Conservation (phyloP, 2,888 invertebrate genomes). For the Eudasyphora cyanicolor region DNA sequence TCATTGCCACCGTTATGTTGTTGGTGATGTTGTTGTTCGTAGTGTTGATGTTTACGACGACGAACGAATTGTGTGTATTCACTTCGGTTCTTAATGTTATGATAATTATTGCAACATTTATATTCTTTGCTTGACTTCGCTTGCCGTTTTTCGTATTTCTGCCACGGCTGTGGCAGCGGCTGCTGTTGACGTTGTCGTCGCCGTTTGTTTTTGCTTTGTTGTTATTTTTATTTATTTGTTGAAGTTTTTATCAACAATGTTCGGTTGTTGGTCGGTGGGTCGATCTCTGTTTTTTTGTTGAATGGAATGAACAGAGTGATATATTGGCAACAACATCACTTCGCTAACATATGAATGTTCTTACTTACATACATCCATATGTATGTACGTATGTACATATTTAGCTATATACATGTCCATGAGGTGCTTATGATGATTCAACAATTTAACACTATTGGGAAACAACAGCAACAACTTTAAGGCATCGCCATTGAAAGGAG, state of each 20-base stretch:
- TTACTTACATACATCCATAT: neutral
- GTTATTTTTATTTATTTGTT: constrained; percentile 20
- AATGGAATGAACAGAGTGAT: neutral
- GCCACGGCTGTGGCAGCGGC: too few relatives aligned
- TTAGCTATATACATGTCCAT: constrained; percentile 17
- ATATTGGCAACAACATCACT: neutral
- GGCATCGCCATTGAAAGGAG: neutral
- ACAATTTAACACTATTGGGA: neutral
- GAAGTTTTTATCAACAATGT: constrained; percentile 17
- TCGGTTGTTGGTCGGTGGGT: neutral
- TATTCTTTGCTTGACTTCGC: constrained; percentile 48
- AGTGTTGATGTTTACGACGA: constrained; percentile 7
- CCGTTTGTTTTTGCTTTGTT: neutral
- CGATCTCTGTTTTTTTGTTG: neutral
- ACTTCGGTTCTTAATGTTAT: constrained; percentile 44
- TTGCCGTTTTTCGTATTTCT: constrained; percentile 6
- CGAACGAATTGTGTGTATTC: too few relatives aligned
- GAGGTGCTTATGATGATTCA: constrained; percentile 5
- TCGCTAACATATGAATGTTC: neutral
- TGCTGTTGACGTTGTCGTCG: too few relatives aligned
- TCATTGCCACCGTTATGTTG: neutral
- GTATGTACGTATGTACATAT: too few relatives aligned
- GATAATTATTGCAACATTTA: constrained; percentile 63
- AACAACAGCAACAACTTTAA: neutral
- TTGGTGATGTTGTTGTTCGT: neutral